Evolutionary conservation across 2,888 invertebrate species (phyloP).

Genomic region (Bursaphelenchus okinawaensis): DNA sequence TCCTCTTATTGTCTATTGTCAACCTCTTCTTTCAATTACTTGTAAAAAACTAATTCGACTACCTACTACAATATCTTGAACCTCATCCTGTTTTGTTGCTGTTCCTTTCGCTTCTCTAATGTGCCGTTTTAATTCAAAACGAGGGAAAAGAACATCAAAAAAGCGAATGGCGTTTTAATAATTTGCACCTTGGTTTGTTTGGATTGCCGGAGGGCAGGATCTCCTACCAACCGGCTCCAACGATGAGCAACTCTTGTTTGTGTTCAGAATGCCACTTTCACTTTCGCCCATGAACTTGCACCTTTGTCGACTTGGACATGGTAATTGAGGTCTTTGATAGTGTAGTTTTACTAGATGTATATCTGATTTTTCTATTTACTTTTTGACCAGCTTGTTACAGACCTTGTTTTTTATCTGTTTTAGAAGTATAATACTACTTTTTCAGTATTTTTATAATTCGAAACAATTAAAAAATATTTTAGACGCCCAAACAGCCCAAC

Average conservation of each 20-base stretch:
- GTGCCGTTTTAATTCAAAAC: not conserved
- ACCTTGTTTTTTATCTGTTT: no score
- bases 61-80: no score
- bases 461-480: not conserved
- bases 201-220: not conserved
- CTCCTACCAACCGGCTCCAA: not conserved
- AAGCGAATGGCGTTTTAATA: not conserved
- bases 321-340: no score
- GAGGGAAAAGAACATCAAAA: not conserved
- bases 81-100: conserved; percentile 2
- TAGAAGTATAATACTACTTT: no score
- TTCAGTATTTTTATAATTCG: no score
- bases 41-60: no score
- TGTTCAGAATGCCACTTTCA: not conserved
- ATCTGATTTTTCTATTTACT: no score
- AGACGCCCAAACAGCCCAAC: not conserved
- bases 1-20: no score
- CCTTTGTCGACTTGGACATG: no score
- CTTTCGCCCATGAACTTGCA: no score
- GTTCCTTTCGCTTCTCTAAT: not conserved
- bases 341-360: no score
- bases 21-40: conserved; percentile 3
- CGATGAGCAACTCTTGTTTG: not conserved
- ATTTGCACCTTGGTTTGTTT: not conserved
- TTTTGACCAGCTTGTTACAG: no score